Base-by-base conservation (phyloP, 2,113 vertebrate genomes). In the Piprites chloris region DNA sequence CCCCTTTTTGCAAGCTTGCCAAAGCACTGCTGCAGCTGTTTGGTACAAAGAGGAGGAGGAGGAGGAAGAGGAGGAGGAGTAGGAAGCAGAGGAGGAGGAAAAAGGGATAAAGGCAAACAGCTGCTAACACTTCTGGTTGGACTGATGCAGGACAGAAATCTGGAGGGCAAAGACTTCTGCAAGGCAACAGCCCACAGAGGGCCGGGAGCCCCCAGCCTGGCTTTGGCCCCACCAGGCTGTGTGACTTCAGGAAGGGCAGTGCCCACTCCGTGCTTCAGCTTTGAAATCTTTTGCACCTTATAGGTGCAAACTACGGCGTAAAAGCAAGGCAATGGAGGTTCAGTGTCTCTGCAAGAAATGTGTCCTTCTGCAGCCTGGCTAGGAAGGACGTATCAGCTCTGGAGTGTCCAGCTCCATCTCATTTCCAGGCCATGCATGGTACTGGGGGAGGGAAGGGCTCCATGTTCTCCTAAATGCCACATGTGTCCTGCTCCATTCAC, bases 391-490 rank as follows among this genome's bases (percentile, higher is more conserved):
- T 1, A 0, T 10, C 65, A 68, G 10, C 27, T 55, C 35, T 26
- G 49, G 39, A 4, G 33, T 41, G 21, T 69, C 44, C 59, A 56
- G 53, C n/a, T 78, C 49, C 11, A 16, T 52, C 55, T 56, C 49
- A 33, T 33, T 69, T 77, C 65, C 61, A 79, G 52, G 21, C 46
- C 22, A n/a, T 0, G 0, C 5, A 5, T 1, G 9, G 30, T 39
- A 33, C 26, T 4, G 6, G 32, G 42, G 19, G 52, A 85, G 14
- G 30, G 24, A 74, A 79, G 41, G n/a, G 46, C 24, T 92, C 30
- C 42, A 7, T 30, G n/a, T 47, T 23, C 23, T 87, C 63, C 27
- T 13, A 23, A 61, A 41, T 61, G 30, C 14, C 49, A 35, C 11
- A 5, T 6, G 17, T 62, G 74, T 24, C 71, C 75, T 58, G 42